Conservation (phyloP, 2,113 vertebrate species). For the Chlamydotis undulata region DNA sequence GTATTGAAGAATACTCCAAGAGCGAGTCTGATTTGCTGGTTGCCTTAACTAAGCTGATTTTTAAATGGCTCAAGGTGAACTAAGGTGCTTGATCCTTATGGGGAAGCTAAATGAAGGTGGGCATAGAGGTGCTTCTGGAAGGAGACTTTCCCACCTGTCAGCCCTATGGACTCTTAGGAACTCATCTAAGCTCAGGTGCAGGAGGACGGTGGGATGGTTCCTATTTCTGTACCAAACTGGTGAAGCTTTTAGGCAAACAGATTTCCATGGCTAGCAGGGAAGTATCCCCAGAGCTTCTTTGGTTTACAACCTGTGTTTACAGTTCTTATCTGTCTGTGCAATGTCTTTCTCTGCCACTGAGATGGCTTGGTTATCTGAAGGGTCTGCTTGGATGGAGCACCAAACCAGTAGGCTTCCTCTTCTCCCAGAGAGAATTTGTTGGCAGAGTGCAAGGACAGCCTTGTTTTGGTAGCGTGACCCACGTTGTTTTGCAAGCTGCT, state of each 20-base stretch:
- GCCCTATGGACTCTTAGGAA: background rate
- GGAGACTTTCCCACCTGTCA: background rate
- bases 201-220: background rate
- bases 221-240: background rate
- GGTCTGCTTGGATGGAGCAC: background rate
- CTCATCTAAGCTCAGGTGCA: background rate
- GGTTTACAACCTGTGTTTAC: background rate
- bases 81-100: background rate
- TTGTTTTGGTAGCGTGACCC: fast-evolving
- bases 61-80: background rate
- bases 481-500: background rate
- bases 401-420: background rate
- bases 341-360: background rate
- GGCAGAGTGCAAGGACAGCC: background rate
- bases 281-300: background rate
- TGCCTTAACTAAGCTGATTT: background rate
- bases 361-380: background rate
- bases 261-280: background rate
- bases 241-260: background rate
- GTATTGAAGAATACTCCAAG: background rate
- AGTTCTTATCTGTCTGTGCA: background rate
- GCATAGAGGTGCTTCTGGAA: background rate
- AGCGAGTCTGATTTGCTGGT: background rate
- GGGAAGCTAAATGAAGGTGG: background rate
- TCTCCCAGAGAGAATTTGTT: background rate